A percentile compares a stretch with the other conserved stretches of the same genome.
These are phyloP conservation scores for Neodon shergylaensis DNA, from an alignment of 2,113 vertebrate species.

Conservation along the genomic window DNA sequence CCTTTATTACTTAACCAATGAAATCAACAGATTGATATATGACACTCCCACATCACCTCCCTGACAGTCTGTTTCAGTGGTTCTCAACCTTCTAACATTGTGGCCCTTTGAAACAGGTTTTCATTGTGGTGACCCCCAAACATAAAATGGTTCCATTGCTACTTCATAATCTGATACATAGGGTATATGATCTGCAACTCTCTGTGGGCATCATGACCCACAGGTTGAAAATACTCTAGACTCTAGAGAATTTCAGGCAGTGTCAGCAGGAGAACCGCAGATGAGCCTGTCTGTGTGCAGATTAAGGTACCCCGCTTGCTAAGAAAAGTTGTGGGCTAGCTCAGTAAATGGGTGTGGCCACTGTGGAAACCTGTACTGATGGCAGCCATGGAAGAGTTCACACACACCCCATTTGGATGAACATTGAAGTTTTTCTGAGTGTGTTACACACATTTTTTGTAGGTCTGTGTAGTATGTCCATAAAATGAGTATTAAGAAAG, in stretches of 20 bases:
- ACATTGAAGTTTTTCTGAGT: not conserved
- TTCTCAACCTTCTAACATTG: not conserved
- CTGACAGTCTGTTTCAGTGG: not conserved
- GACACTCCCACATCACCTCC: too few species aligned
- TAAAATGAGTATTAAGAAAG: not conserved
- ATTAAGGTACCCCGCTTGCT: not conserved
- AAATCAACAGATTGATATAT: too few species aligned
- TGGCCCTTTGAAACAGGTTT: not conserved
- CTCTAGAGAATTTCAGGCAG: not conserved
- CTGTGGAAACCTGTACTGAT: not conserved
- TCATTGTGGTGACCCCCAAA: not conserved
- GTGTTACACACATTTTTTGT: not conserved
- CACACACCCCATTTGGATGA: fast-evolving
- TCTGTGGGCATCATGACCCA: not conserved
- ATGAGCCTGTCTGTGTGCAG: fast-evolving
- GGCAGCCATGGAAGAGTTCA: not conserved
- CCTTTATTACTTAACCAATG: too few species aligned
- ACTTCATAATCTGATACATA: not conserved
- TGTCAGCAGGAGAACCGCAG: not conserved
- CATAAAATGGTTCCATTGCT: not conserved
- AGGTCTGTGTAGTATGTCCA: not conserved
- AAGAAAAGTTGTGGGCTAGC: too few species aligned
- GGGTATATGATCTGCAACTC: not conserved
- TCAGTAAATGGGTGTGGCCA: fast-evolving
- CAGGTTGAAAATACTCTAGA: not conserved